Conservation (phyloP, 2,797 vertebrate genomes). For the Lithobates sylvaticus region DNA sequence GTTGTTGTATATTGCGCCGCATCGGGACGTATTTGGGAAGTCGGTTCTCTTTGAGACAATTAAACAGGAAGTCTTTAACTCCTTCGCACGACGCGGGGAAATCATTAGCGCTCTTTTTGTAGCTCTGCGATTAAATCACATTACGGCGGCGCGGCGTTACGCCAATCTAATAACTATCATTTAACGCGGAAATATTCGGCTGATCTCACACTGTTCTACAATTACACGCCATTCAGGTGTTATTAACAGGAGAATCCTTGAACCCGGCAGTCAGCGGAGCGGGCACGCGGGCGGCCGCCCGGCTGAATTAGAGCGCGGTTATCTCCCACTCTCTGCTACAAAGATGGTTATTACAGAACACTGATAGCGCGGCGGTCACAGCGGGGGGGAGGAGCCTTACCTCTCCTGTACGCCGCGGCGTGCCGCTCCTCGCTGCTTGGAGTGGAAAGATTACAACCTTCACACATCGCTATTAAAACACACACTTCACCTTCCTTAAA, state of each 20-base stretch:
- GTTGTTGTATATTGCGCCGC: too few relatives aligned
- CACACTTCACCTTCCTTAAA: too few relatives aligned
- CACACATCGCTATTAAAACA: not conserved
- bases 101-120: not conserved
- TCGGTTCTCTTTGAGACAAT: too few relatives aligned
- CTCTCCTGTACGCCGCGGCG: slow-evolving; percentile 5
- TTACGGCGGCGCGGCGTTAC: not conserved
- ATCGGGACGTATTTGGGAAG: not conserved
- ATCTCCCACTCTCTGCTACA: slow-evolving; percentile 32
- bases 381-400: not conserved
- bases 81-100: slow-evolving; percentile 10
- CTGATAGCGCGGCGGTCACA: slow-evolving; percentile 29
- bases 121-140: slow-evolving; percentile 42
- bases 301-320: slow-evolving; percentile 35
- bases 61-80: not conserved
- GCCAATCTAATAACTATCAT: slow-evolving; percentile 55
- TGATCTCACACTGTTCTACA: slow-evolving; percentile 44
- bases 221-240: slow-evolving; percentile 51
- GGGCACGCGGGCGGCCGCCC: not conserved
- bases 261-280: slow-evolving; percentile 35
- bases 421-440: not conserved
- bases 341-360: slow-evolving; percentile 48
- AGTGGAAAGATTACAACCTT: slow-evolving; percentile 7
- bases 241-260: slow-evolving; percentile 37
- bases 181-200: slow-evolving; percentile 27